A percentile compares a stretch with the other conserved stretches of the same genome.
Evolutionary conservation across 2,797 vertebrate species (phyloP).

Genomic region (Peromyscus eremicus): DNA sequence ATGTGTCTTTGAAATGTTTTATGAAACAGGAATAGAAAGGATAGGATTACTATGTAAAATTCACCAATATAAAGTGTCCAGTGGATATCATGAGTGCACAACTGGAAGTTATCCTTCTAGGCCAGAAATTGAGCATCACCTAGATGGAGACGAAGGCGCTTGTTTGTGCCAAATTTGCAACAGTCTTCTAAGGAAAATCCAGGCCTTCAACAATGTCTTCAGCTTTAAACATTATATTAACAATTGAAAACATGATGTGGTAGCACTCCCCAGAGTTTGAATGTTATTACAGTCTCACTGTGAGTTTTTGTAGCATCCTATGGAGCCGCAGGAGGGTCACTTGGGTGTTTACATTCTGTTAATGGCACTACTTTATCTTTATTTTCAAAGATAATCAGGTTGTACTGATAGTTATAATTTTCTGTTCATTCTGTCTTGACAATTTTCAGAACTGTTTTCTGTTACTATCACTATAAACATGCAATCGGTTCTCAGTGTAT

Average conservation of each 20-base stretch:
- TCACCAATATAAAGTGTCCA: not conserved
- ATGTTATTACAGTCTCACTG: constrained; percentile 53
- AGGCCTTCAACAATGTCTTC: not conserved
- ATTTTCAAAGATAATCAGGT: constrained; percentile 56
- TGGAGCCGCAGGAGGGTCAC: constrained; percentile 46
- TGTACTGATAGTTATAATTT: constrained; percentile 25
- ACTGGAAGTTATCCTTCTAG: not conserved
- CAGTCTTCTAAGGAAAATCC: not conserved
- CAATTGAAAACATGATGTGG: not conserved
- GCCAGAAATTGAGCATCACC: not conserved
- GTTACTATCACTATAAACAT: not conserved
- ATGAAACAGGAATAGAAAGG: constrained; percentile 9
- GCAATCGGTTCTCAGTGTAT: not conserved
- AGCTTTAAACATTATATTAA: not conserved
- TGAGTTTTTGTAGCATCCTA: constrained; percentile 64
- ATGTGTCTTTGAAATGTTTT: not conserved
- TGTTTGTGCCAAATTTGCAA: not conserved
- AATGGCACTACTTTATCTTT: constrained; percentile 76
- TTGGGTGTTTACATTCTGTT: constrained; percentile 62
- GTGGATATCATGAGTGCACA: not conserved
- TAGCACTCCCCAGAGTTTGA: not conserved
- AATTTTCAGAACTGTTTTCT: constrained; percentile 10
- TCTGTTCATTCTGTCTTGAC: constrained; percentile 36
- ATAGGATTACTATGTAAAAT: constrained; percentile 60
- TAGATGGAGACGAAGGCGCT: not conserved